Evolutionary conservation across 1,140 invertebrate species (phyloP), one percentile per base, ranked within the genome.

Genomic region (Adoxophyes honmai): DNA sequence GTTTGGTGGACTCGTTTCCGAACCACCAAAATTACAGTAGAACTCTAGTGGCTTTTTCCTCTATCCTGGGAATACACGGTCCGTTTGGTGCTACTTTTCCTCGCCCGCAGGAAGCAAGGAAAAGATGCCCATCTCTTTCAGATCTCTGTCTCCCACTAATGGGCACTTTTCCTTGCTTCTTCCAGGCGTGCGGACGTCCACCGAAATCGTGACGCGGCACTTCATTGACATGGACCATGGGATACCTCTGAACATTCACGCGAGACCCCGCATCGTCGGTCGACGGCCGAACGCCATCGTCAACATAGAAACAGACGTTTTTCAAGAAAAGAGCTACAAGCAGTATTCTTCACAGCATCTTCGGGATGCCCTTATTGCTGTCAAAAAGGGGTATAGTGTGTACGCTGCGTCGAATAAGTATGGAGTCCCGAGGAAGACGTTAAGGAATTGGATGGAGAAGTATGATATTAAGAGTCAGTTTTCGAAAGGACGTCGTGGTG

Each of bases 381-480:
- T 90, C 0, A 89, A 88, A 62, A 86, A 88, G 58, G 87, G 89
- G 0, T 81, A 81, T 51, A 88, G 84, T 44, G 87, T 90, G 0
- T 89, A 90, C 58, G 86, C 86, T 0, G 87, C 88, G 0, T 89
- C 88, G 0, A 89, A 90, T 59, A 86, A 89, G 18, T 89, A 82
- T 51, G 87, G 88, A 0, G 88, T 90, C 8, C 86, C 86, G 6
- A 77, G 86, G 53, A 90, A 90, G 52, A 90, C 88, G 18, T 64
- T 90, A 9, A 55, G 87, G 9, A 90, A 88, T 68, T 89, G 87
- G 88, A 89, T 89, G 86, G 84, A 86, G 38, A 90, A 90, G 57
- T 89, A 90, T 44, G 82, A 89, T 56, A 89, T 89, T 34, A 89
- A 89, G 62, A 89, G 88, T 55, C 88, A 89, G 63, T 89, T 89